These are phyloP conservation scores for Volucella inanis DNA, from an alignment of 2,888 invertebrate species.

Conservation along the genomic window DNA sequence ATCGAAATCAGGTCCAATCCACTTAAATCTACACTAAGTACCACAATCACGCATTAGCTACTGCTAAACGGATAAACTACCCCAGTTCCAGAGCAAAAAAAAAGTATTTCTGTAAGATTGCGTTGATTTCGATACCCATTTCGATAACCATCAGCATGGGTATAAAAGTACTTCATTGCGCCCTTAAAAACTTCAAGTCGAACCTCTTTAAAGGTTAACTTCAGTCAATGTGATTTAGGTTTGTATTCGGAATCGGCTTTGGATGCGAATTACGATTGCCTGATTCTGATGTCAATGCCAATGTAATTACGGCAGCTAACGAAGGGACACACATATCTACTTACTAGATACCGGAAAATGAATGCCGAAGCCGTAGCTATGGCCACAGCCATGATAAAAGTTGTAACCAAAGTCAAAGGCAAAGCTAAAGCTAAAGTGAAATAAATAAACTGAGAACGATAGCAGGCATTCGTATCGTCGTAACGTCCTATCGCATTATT, in stretches of 20 bases:
- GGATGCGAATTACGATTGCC: too few species aligned
- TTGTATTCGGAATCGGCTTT: too few species aligned
- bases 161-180: slow-evolving; percentile 1
- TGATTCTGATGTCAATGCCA: too few species aligned
- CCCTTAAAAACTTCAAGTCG: slow-evolving; percentile 32
- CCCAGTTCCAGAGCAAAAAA: background rate
- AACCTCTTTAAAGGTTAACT: slow-evolving; percentile 53
- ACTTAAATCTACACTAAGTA: slow-evolving; percentile 1
- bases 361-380: background rate
- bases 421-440: slow-evolving; percentile 25
- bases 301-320: slow-evolving; percentile 27
- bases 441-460: background rate
- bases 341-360: slow-evolving; percentile 33
- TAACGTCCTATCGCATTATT: slow-evolving; percentile 32
- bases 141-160: background rate
- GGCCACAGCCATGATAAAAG: background rate
- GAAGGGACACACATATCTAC: slow-evolving; percentile 29
- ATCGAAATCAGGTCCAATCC: slow-evolving; percentile 4
- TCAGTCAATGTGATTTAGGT: slow-evolving; percentile 27
- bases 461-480: slow-evolving; percentile 39
- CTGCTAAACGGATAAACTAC: background rate
- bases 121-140: slow-evolving; percentile 33
- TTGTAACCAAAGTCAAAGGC: slow-evolving; percentile 23
- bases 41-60: slow-evolving; percentile 29
- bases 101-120: background rate